Evolutionary conservation across 2,888 invertebrate species (phyloP), one percentile per base, ranked within the genome.

Genomic region (Watsonalla cultraria): DNA sequence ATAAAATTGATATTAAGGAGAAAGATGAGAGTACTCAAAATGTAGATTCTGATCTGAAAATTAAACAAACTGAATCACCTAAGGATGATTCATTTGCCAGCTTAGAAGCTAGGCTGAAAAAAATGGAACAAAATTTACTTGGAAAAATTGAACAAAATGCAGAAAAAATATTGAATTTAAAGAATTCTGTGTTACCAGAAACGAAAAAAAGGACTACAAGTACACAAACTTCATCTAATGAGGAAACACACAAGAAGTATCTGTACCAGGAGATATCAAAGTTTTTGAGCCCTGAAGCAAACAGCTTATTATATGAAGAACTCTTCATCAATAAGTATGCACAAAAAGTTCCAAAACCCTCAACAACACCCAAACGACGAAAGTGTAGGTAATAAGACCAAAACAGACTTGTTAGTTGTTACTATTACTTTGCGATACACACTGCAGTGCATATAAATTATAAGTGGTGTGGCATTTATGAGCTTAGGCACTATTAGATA

Each of bases 141-240:
- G 72, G 69, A 45, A 85, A 80, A 77, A 89, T 90, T 62, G 85
- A 86, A 54, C 74, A 84, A 60, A 90, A 90, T 59, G 74, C 84
- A 5, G 70, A 76, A 63, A 76, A 64, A 64, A 88, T 90, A 51
- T 49, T 64, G 9, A 80, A 84, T 13, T 64, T 90, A 46, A 83
- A 81, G 60, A 72, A 68, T 51, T 56, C 66, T 6, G 49, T 80
- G 14, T 53, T 55, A 50, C 62, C 65, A 34, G 24, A 59, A 33
- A 46, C 47, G 42, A 49, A 55, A 46, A 73, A 68, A 50, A 78
- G 62, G 60, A 55, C 62, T 46, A 61, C 59, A 0, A 59, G 59
- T 47, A 79, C 80, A n/a, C 82, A 84, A 71, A 81, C 82, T 24
- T 52, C 60, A 55, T 52, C 56, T 1, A 74, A 65, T 65, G 72